Base-by-base conservation (phyloP, 30 jellyfish, hydroid and myxozoan species). In the Catostylus mosaicus region DNA sequence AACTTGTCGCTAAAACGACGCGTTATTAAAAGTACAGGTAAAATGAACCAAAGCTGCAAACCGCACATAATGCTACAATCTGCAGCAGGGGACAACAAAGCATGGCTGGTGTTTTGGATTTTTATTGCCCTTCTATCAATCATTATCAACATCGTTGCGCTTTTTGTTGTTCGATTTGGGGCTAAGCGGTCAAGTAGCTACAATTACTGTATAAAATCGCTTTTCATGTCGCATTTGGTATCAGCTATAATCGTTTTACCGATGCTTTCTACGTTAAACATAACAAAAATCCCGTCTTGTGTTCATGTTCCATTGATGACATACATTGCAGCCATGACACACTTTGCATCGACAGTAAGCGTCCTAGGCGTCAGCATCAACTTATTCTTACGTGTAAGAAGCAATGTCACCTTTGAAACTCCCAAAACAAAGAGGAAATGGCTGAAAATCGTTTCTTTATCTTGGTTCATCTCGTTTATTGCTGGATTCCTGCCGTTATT, bases 241-340 rank as follows among this genome's bases (percentile, higher is more conserved):
- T 61, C 74, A 14, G 74, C 74, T 61, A n/a, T 61, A 11, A 18
- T 61, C 43, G 74, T 61, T 18, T 26, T 61, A 34, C 74, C 74
- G 5, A n/a, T 61, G 40, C 40, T 61, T 23, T 61, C 74, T 43
- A 61, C 74, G 31, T 20, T 61, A 1, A 61, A 24, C 40, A 26
- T 26, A n/a, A 61, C 74, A 61, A 61, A 26, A 34, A 8, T 61
- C 5, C 43, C 31, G 4, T 23, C 74, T 61, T 61, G 74, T 18
- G 43, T 61, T 61, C 74, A 61, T 18, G 74, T 61, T n/a, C 35
- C 74, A 29, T 3, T 61, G 11, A n/a, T 61, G 43, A 61, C 74
- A 18, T 61, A 61, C 35, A n/a, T 61, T 6, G 74, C 74, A 8
- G 74, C 74, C 36, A 61, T 61, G 74, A 61, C 45, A 31, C 74